phyloP scores from a whole-genome alignment of 2,888 invertebrate species.

The Caenorhabditis zanzibari region DNA sequence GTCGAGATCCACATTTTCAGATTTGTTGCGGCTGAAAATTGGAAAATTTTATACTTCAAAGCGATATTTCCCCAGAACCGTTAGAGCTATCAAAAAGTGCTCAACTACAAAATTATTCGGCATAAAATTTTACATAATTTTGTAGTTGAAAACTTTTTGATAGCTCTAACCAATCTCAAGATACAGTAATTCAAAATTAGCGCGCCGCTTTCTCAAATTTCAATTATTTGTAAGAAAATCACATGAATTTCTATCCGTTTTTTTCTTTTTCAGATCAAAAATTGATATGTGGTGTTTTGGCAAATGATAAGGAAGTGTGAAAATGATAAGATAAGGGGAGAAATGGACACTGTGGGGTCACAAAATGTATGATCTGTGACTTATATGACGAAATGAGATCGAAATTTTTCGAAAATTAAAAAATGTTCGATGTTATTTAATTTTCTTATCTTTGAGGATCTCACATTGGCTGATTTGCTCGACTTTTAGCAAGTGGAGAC shows the following conservation, averaged over 20 bases:
- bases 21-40: constrained; percentile 53
- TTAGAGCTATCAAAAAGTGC: too few relatives aligned
- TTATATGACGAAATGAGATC: background rate
- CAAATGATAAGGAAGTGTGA: background rate
- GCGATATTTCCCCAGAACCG: too few relatives aligned
- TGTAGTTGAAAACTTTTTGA: background rate
- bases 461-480: too few relatives aligned
- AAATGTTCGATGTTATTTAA: too few relatives aligned
- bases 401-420: background rate
- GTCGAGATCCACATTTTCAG: constrained; percentile 64
- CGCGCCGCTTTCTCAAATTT: too few relatives aligned
- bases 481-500: too few relatives aligned
- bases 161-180: background rate
- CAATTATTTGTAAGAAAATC: too few relatives aligned
- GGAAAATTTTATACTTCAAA: background rate
- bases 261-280: too few relatives aligned
- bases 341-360: background rate
- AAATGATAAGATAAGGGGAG: background rate
- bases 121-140: background rate
- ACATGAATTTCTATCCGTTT: too few relatives aligned
- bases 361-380: background rate
- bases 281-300: background rate
- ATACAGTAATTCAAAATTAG: background rate
- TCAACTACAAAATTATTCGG: background rate
- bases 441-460: too few relatives aligned